Conservation (phyloP, 1,140 invertebrate genomes). For the Linepithema humile region DNA sequence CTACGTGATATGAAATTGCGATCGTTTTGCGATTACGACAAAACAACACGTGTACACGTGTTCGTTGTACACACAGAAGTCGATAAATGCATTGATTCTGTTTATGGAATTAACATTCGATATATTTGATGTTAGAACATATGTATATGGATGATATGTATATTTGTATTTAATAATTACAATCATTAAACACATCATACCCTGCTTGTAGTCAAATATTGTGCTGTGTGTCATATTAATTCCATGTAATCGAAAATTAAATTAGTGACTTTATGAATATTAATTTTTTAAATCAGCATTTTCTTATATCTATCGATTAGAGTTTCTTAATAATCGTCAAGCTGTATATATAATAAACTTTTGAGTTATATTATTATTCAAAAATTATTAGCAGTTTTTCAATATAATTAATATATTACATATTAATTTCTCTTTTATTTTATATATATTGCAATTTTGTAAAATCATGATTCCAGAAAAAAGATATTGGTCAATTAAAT, state of each 20-base stretch:
- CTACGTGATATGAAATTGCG: conserved; percentile 8
- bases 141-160: neutral
- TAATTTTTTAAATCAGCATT: neutral
- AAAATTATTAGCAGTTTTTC: neutral
- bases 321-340: neutral
- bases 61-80: neutral
- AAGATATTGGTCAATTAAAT: neutral
- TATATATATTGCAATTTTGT: neutral
- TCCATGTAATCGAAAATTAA: neutral
- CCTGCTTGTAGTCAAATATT: neutral
- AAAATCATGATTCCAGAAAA: neutral
- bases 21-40: conserved; percentile 12
- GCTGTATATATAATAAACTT: neutral
- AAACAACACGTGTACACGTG: neutral
- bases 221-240: neutral
- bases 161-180: neutral
- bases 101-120: conserved; percentile 14
- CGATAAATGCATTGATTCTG: neutral
- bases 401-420: neutral
- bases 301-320: neutral
- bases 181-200: neutral
- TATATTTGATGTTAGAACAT: neutral
- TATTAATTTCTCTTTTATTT: neutral
- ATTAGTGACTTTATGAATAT: neutral
- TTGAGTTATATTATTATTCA: too few relatives aligned